These are phyloP conservation scores for Stenotaenia linearis DNA, from an alignment of 2,888 invertebrate species.

Conservation along the genomic window DNA sequence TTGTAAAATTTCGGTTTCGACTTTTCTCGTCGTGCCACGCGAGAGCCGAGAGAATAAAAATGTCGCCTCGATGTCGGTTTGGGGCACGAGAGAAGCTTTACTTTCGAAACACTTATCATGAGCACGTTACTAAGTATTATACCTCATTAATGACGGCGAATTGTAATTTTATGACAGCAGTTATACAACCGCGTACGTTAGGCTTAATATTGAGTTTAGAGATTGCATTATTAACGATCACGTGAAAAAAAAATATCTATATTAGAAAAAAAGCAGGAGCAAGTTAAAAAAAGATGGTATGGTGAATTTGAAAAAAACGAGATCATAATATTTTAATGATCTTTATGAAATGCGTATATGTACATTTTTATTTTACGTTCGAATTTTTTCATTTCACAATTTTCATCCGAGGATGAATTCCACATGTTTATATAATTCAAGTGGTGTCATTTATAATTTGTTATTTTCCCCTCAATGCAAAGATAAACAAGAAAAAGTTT, in stretches of 20 bases:
- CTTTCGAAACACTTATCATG: too few species aligned
- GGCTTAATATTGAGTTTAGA: not conserved
- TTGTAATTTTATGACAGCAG: not conserved
- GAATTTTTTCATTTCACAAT: not conserved
- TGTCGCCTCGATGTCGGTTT: too few species aligned
- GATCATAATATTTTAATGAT: conserved; percentile 1
- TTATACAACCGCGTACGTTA: not conserved
- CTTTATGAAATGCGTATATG: not conserved
- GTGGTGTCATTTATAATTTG: conserved; percentile 21
- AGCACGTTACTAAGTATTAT: too few species aligned
- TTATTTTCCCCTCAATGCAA: conserved; percentile 11
- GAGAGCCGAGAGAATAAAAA: too few species aligned
- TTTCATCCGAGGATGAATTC: not conserved
- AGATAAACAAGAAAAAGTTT: not conserved
- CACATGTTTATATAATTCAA: conserved; percentile 6
- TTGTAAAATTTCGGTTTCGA: too few species aligned
- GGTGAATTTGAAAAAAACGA: not conserved
- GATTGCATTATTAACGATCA: not conserved
- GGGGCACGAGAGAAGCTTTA: too few species aligned
- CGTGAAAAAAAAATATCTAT: not conserved
- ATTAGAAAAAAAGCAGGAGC: not conserved
- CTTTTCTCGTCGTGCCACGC: too few species aligned
- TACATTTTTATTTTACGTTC: not conserved
- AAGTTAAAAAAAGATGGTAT: not conserved
- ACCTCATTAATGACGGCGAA: too few species aligned